Conservation (phyloP, 1,140 invertebrate genomes). For the Polyergus mexicanus region DNA sequence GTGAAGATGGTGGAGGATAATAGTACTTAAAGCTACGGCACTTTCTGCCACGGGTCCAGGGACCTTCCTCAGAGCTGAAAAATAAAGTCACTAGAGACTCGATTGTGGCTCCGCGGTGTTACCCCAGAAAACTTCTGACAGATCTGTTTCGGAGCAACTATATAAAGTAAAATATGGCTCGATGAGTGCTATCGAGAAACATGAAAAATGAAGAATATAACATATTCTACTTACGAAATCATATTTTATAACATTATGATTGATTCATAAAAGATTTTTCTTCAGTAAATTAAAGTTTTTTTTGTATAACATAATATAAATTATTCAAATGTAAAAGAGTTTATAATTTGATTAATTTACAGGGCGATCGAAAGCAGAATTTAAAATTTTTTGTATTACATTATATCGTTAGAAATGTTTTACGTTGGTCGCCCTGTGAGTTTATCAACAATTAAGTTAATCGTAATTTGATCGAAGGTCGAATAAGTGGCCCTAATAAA, state of each 20-base stretch:
- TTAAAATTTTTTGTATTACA: too few relatives aligned
- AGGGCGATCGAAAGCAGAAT: too few relatives aligned
- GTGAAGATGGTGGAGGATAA: constrained; percentile 72
- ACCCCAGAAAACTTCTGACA: constrained; percentile 65
- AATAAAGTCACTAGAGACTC: constrained; percentile 72
- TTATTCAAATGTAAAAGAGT: too few relatives aligned
- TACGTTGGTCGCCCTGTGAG: too few relatives aligned
- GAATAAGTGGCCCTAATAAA: too few relatives aligned
- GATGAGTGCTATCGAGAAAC: constrained; percentile 3
- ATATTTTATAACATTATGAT: neutral
- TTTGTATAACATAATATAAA: too few relatives aligned
- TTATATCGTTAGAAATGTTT: too few relatives aligned
- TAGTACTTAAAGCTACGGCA: constrained; percentile 71
- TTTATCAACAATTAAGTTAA: too few relatives aligned
- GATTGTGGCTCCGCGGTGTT: constrained; percentile 77
- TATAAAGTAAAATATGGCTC: neutral
- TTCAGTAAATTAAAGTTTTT: neutral
- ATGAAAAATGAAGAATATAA: neutral
- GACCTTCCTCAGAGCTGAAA: constrained; percentile 79
- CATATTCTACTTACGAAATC: neutral
- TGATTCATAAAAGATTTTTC: constrained; percentile 8
- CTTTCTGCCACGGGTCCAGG: constrained; percentile 78
- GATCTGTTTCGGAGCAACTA: neutral
- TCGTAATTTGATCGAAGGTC: too few relatives aligned
- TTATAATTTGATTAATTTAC: too few relatives aligned